These are phyloP conservation scores for Rhysida immarginata DNA, from an alignment of 1,140 invertebrate genomes.

Conservation along the genomic window DNA sequence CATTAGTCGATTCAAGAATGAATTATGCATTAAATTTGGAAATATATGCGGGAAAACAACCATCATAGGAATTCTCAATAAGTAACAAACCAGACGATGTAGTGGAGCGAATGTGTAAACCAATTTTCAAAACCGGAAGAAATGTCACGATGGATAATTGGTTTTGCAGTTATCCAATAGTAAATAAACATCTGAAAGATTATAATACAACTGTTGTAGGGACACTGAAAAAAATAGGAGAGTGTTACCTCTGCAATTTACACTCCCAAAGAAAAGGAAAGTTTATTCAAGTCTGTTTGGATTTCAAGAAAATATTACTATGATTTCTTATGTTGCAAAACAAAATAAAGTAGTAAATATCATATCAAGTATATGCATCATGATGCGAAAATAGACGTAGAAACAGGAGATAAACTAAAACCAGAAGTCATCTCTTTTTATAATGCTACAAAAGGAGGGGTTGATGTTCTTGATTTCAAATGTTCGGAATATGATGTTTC, in stretches of 20 bases:
- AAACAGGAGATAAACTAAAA: conserved; percentile 16
- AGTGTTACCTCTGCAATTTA: conserved; percentile 24
- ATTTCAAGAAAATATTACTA: conserved; percentile 17
- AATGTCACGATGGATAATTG: conserved; percentile 19
- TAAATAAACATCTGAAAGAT: conserved; percentile 1
- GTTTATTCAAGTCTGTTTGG: conserved; percentile 22
- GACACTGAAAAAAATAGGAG: conserved; percentile 31
- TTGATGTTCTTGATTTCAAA: conserved; percentile 31
- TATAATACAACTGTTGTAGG: conserved; percentile 24
- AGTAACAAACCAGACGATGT: conserved; percentile 11
- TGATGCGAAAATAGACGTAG: conserved; percentile 8
- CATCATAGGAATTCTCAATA: background rate
- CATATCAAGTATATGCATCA: conserved; percentile 15
- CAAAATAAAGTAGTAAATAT: conserved; percentile 4
- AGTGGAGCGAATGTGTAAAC: conserved; percentile 5
- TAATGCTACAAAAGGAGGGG: conserved; percentile 31
- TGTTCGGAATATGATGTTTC: conserved; percentile 21
- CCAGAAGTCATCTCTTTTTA: conserved; percentile 30
- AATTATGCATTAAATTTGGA: no score
- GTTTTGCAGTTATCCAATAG: conserved; percentile 16
- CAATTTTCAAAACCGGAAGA: conserved; percentile 9
- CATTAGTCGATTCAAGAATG: no score
- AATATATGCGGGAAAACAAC: conserved; percentile 18
- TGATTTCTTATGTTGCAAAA: conserved; percentile 23
- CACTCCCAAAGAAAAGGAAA: background rate